A percentile compares a stretch with the other conserved stretches of the same genome.
Conservation (phyloP, 2,113 vertebrate species). For the Nycticebus coucang region DNA sequence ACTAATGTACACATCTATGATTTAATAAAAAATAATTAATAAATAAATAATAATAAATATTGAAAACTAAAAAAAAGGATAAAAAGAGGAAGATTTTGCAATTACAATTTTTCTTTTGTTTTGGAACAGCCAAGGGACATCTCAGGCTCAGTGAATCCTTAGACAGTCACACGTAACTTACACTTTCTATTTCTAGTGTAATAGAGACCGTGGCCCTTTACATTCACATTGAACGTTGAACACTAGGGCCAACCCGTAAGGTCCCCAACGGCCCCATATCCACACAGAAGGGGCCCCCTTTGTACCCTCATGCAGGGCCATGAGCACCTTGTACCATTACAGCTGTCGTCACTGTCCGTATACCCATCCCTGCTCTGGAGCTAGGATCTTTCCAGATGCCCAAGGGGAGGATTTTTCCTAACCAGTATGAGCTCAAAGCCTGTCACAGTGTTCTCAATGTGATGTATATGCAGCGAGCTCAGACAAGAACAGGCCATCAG, state of each 20-base stretch:
- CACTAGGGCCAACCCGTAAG: too few relatives aligned
- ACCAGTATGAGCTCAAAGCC: background rate
- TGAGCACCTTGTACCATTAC: background rate
- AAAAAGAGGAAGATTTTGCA: background rate
- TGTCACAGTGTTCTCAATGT: background rate
- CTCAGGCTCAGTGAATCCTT: background rate
- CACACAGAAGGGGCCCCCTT: background rate
- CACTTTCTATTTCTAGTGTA: background rate
- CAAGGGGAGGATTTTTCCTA: background rate
- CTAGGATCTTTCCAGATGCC: background rate
- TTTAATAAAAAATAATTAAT: too few relatives aligned
- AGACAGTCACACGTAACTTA: too few relatives aligned
- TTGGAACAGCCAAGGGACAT: background rate
- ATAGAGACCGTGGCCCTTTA: background rate
- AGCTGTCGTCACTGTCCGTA: accelerated
- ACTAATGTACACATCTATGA: too few relatives aligned
- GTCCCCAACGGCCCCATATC: accelerated
- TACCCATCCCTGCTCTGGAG: background rate
- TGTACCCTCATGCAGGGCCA: accelerated
- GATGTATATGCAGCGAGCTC: background rate
- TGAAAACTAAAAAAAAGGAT: background rate
- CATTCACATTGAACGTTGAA: accelerated
- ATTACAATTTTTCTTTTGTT: background rate
- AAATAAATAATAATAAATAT: too few relatives aligned
- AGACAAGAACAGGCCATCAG: background rate